A percentile compares a stretch with the other conserved stretches of the same genome.
Evolutionary conservation across 2,797 vertebrate species (phyloP).

Genomic region (Chaetodon trifasciatus): DNA sequence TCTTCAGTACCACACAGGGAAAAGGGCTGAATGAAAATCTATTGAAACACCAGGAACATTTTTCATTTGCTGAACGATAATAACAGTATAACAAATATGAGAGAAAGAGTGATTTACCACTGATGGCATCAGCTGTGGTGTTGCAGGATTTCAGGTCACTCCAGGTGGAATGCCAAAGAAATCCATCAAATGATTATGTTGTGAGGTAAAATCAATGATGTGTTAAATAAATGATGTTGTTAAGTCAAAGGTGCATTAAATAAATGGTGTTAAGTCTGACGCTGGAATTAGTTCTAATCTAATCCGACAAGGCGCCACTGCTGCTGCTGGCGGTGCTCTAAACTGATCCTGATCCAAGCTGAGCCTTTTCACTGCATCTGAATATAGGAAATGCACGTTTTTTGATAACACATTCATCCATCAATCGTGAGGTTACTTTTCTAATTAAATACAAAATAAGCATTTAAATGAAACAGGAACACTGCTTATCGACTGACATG

Average conservation of each 20-base stretch:
- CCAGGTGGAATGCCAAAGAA: conserved; percentile 51
- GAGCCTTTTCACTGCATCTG: conserved; percentile 58
- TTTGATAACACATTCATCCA: conserved; percentile 25
- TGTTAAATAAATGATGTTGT: conserved; percentile 76
- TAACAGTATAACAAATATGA: not conserved
- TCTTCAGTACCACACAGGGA: conserved; percentile 19
- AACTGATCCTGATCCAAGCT: conserved; percentile 50
- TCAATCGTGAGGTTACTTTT: conserved; percentile 36
- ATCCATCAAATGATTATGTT: conserved; percentile 74
- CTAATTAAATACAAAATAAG: conserved; percentile 27
- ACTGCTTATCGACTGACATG: not conserved
- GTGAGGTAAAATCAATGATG: conserved; percentile 76
- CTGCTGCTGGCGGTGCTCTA: conserved; percentile 35
- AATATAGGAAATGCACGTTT: conserved; percentile 39
- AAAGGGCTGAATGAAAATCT: conserved; percentile 36
- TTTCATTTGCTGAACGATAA: conserved; percentile 26
- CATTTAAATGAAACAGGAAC: conserved; percentile 7
- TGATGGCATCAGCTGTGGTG: conserved; percentile 9
- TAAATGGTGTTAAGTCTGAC: conserved; percentile 66
- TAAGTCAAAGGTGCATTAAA: conserved; percentile 73
- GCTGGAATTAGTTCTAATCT: conserved; percentile 74
- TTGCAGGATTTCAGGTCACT: conserved; percentile 30
- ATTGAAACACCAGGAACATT: conserved; percentile 50
- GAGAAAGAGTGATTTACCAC: conserved; percentile 6
- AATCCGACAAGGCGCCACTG: conserved; percentile 60